These are phyloP conservation scores for Agapetus fuscipes DNA, from an alignment of 2,888 invertebrate species.

Conservation along the genomic window DNA sequence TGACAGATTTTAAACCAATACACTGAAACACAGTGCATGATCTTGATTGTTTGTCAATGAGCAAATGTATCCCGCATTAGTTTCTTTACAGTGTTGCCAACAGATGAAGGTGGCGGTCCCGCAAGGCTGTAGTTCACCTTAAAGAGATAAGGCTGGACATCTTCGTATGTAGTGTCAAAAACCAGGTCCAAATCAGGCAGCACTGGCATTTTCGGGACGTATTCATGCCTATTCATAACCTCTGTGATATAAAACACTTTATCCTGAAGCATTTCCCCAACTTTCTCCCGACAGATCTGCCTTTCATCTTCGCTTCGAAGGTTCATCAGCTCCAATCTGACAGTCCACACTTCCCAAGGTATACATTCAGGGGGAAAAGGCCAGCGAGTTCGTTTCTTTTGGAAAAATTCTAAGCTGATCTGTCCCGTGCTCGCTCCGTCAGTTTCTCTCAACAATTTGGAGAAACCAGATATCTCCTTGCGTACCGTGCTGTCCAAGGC, in stretches of 20 bases:
- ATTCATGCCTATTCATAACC: conserved; percentile 92
- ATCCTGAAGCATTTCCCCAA: conserved; percentile 81
- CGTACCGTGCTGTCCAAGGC: conserved; percentile 61
- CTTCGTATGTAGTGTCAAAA: conserved; percentile 87
- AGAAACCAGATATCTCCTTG: conserved; percentile 68
- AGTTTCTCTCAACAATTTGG: conserved; percentile 63
- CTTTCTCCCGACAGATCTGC: conserved; percentile 77
- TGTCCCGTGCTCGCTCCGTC: conserved; percentile 69
- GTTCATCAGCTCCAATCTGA: conserved; percentile 80
- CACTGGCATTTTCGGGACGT: conserved; percentile 92
- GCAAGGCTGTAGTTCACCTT: conserved; percentile 79
- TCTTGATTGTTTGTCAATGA: conserved; percentile 45
- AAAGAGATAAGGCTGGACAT: conserved; percentile 95
- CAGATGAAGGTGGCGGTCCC: conserved; percentile 68
- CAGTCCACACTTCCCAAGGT: conserved; percentile 99
- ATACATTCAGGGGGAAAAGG: conserved; percentile 83
- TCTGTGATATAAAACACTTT: conserved; percentile 92
- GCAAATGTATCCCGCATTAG: conserved; percentile 79
- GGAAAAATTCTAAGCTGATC: conserved; percentile 92
- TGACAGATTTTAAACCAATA: no score
- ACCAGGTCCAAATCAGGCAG: conserved; percentile 86
- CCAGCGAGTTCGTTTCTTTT: conserved; percentile 84
- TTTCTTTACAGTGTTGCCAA: conserved; percentile 84
- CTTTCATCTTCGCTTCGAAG: conserved; percentile 80
- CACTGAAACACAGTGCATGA: no score